Conservation (phyloP, 2,797 vertebrate species). For the Phrynocephalus guinanensis region DNA sequence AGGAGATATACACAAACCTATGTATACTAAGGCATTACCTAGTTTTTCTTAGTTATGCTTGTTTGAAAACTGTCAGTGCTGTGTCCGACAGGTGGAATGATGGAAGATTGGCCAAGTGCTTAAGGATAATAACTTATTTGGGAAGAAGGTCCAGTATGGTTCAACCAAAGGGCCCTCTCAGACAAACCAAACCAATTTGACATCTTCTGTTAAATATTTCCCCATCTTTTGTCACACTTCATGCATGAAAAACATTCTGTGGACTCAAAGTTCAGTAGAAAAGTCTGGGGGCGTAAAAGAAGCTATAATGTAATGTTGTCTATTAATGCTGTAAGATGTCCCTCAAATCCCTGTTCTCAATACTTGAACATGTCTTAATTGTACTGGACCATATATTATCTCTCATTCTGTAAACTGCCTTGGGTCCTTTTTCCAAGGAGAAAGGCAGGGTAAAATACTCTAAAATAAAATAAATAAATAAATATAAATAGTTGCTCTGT, state of each 20-base stretch:
- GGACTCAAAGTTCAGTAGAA: slow-evolving; percentile 23
- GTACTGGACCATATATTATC: no score
- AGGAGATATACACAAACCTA: no score
- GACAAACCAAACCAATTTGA: not conserved
- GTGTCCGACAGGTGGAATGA: not conserved
- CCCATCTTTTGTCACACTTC: not conserved
- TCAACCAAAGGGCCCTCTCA: not conserved
- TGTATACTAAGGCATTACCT: no score
- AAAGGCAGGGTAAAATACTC: no score
- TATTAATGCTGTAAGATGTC: no score
- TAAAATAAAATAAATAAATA: no score
- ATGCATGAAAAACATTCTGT: not conserved
- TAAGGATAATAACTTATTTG: not conserved
- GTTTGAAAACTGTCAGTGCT: not conserved
- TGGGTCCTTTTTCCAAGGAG: no score
- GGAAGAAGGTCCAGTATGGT: not conserved
- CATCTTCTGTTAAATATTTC: not conserved
- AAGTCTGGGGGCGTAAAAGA: not conserved
- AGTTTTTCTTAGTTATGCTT: not conserved
- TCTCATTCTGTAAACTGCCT: no score
- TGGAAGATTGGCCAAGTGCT: not conserved
- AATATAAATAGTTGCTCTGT: slow-evolving; percentile 9
- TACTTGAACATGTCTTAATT: no score
- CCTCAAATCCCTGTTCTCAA: no score
- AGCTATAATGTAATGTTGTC: not conserved